Evolutionary conservation across 2,113 vertebrate species (phyloP).

Genomic region (Castor canadensis): DNA sequence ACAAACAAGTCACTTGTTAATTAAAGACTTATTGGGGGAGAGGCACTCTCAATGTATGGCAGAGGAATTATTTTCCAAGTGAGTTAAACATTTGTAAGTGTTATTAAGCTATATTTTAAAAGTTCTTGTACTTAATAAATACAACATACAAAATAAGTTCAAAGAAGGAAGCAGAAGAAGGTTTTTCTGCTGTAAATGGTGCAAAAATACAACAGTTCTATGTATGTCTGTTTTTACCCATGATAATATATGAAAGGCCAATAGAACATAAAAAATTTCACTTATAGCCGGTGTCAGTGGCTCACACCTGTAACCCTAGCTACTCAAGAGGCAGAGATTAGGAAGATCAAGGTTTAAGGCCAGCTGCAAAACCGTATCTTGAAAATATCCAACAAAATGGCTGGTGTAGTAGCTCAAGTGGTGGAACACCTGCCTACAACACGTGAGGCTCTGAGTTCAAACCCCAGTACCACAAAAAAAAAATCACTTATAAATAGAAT

Average conservation of each 20-base stretch:
- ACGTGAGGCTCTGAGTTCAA: too few relatives aligned
- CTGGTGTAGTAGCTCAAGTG: too few relatives aligned
- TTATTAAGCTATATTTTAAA: slow-evolving; percentile 78
- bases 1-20: slow-evolving; percentile 71
- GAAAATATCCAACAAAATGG: too few relatives aligned
- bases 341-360: too few relatives aligned
- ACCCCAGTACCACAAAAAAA: too few relatives aligned
- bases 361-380: too few relatives aligned
- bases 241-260: slow-evolving; percentile 68
- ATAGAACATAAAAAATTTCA: slow-evolving; percentile 74
- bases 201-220: slow-evolving; percentile 77
- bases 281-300: too few relatives aligned
- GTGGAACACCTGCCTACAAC: too few relatives aligned
- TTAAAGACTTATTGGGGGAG: slow-evolving; percentile 67
- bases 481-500: slow-evolving; percentile 76
- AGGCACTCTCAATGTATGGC: slow-evolving; percentile 38
- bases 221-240: slow-evolving; percentile 60
- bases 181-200: slow-evolving; percentile 63
- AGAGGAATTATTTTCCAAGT: slow-evolving; percentile 39
- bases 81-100: slow-evolving; percentile 68
- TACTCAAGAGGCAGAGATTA: too few relatives aligned
- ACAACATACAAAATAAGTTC: slow-evolving; percentile 86
- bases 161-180: slow-evolving; percentile 70
- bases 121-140: slow-evolving; percentile 77
- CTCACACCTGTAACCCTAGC: too few relatives aligned